Conservation (phyloP, 92 coral and sea anemone genomes). For the Porites evermanni region DNA sequence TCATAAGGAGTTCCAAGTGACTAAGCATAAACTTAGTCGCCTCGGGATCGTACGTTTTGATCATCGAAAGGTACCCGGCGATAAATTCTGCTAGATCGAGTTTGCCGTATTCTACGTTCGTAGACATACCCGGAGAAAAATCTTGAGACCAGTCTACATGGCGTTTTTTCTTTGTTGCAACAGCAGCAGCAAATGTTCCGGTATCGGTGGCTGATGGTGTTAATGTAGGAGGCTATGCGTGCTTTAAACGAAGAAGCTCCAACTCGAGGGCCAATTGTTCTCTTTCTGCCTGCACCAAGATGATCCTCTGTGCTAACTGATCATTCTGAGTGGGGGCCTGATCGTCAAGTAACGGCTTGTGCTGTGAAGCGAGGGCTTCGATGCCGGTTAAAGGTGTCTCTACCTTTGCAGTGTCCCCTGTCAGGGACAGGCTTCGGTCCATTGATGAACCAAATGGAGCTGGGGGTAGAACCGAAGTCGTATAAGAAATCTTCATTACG, state of each 20-base stretch:
- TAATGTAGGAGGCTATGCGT: background rate
- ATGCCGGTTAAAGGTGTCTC: background rate
- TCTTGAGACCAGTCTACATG: background rate
- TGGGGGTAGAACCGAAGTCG: too few species aligned
- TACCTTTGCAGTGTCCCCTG: too few species aligned
- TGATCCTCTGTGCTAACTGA: too few species aligned
- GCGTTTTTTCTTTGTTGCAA: background rate
- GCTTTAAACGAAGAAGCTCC: background rate
- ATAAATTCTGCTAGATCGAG: background rate
- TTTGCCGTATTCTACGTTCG: background rate
- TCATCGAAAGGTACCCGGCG: conserved; percentile 13
- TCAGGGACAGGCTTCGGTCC: too few species aligned
- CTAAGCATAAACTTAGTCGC: background rate
- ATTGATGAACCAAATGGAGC: too few species aligned
- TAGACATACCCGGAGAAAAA: background rate
- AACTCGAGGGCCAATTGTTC: background rate
- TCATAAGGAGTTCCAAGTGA: background rate
- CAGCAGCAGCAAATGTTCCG: background rate
- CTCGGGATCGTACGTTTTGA: background rate
- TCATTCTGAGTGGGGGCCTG: background rate
- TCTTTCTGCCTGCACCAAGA: background rate
- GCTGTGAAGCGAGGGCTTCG: background rate
- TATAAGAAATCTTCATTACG: too few species aligned
- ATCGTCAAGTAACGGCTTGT: background rate
- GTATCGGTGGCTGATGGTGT: background rate